Evolutionary conservation across 1,140 invertebrate genomes (phyloP).

Genomic region (Steinernema khuongi): DNA sequence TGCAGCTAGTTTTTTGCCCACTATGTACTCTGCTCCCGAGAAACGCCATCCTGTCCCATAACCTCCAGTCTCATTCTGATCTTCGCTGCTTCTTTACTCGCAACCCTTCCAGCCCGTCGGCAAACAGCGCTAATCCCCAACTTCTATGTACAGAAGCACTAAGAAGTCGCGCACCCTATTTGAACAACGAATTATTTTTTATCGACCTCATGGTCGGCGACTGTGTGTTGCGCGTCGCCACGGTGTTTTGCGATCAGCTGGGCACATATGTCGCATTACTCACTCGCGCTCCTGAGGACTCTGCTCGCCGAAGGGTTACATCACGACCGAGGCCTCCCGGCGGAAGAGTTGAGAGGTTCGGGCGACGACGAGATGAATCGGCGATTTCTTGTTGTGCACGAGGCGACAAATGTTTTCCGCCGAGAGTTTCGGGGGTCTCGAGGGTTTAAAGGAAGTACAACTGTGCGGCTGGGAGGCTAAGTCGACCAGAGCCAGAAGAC

Average conservation of each 20-base stretch:
- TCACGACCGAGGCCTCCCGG: not conserved
- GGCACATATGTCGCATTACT: not conserved
- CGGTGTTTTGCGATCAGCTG: not conserved
- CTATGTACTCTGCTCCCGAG: too few species aligned
- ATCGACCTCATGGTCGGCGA: not conserved
- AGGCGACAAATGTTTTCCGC: not conserved
- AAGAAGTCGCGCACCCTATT: not conserved
- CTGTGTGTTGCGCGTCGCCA: not conserved
- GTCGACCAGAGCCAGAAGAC: too few species aligned
- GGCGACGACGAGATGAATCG: not conserved
- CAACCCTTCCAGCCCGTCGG: not conserved
- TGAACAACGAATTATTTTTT: constrained; percentile 10
- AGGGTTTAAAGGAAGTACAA: not conserved
- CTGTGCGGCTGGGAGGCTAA: not conserved
- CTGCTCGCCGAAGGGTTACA: not conserved
- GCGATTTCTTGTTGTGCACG: not conserved
- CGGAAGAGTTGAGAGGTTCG: not conserved
- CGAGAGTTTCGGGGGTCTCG: not conserved
- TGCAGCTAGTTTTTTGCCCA: too few species aligned
- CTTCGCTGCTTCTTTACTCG: too few species aligned
- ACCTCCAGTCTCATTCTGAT: too few species aligned
- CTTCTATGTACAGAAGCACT: not conserved
- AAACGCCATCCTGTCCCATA: too few species aligned
- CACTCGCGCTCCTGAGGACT: not conserved
- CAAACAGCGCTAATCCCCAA: not conserved